Evolutionary conservation across 2,888 invertebrate species (phyloP).

Genomic region (Lasiommata megera): DNA sequence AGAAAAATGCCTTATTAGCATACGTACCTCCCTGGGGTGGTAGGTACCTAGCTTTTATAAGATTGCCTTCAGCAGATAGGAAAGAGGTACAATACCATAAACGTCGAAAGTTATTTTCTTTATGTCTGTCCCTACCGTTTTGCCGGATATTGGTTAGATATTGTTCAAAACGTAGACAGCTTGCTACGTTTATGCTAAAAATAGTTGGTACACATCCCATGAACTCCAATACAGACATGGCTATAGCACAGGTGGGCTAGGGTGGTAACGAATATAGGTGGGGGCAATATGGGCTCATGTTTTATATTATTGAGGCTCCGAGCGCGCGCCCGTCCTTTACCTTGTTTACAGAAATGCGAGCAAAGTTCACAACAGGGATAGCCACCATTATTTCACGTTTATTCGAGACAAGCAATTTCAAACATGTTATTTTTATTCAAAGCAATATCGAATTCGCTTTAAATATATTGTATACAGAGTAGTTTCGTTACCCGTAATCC

Average conservation of each 20-base stretch:
- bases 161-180: conserved; percentile 29
- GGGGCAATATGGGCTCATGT: conserved; percentile 61
- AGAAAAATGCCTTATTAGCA: too few species aligned
- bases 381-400: conserved; percentile 27
- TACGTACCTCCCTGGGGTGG: not conserved
- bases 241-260: conserved; percentile 44
- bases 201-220: conserved; percentile 33
- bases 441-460: conserved; percentile 9
- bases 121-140: conserved; percentile 34
- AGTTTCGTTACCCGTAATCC: conserved; percentile 20
- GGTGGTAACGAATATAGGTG: conserved; percentile 54
- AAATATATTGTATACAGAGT: conserved; percentile 14
- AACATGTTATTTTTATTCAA: conserved; percentile 17
- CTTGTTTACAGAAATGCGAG: conserved; percentile 46
- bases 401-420: conserved; percentile 13
- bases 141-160: conserved; percentile 35
- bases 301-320: conserved; percentile 75
- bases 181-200: conserved; percentile 29
- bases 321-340: conserved; percentile 55
- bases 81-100: conserved; percentile 20
- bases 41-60: not conserved
- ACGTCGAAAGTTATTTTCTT: conserved; percentile 27
- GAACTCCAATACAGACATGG: conserved; percentile 34
- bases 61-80: not conserved
- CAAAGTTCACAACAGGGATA: conserved; percentile 40